These are phyloP conservation scores for Cecidostiba fungosa DNA, from an alignment of 2,888 invertebrate species.

Conservation along the genomic window DNA sequence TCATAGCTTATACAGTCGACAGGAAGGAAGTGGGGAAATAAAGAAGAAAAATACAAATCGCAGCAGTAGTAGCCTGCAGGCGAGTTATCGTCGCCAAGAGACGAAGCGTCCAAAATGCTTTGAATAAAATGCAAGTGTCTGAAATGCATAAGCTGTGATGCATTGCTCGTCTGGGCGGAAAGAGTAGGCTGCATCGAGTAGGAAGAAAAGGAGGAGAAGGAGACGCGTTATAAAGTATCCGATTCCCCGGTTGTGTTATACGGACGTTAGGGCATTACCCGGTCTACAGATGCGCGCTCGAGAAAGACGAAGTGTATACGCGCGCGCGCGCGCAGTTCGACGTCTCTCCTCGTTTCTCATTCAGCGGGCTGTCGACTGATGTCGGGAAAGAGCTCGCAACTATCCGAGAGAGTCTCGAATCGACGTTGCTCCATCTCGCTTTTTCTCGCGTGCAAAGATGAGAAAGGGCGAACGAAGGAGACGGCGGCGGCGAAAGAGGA, in stretches of 20 bases:
- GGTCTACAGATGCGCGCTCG: neutral
- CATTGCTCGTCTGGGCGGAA: constrained; percentile 48
- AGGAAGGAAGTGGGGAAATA: constrained; percentile 6
- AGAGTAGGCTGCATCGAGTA: neutral
- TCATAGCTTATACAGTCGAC: neutral
- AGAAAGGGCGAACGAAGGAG: neutral
- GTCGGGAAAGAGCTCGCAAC: constrained; percentile 22
- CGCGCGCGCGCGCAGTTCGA: constrained; percentile 31
- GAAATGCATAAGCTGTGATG: constrained; percentile 55
- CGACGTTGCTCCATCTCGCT: constrained; percentile 18
- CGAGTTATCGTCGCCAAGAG: constrained; percentile 14
- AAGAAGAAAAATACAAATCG: constrained; percentile 36
- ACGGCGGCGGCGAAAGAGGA: neutral
- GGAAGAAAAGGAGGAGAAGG: neutral
- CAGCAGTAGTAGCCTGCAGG: neutral
- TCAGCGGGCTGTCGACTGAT: constrained; percentile 51
- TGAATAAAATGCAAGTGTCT: constrained; percentile 54
- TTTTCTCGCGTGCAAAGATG: constrained; percentile 6
- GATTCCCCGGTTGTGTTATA: constrained; percentile 54
- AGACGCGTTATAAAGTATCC: constrained; percentile 52
- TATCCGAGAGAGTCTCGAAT: constrained; percentile 34
- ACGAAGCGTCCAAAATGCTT: constrained; percentile 28
- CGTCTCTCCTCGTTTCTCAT: constrained; percentile 59
- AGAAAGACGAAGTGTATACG: constrained; percentile 4
- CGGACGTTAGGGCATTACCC: constrained; percentile 48